phyloP scores from a whole-genome alignment of 1,140 invertebrate genomes.

The Drosophila ficusphila region DNA sequence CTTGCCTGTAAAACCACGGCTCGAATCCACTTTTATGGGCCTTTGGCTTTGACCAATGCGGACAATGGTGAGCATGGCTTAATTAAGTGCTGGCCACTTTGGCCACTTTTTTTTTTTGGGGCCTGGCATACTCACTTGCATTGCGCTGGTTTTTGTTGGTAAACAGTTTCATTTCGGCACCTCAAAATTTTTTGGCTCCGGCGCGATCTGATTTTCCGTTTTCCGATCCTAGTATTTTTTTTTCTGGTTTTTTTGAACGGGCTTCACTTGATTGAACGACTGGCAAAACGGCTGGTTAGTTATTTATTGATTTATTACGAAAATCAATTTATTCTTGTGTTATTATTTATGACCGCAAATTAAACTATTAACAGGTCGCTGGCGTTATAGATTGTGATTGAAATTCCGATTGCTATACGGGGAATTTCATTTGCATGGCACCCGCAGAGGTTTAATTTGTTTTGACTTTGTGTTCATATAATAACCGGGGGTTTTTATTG shows the following conservation, averaged over 20 bases:
- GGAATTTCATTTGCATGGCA: constrained; percentile 49
- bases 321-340: constrained; percentile 59
- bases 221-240: too few species aligned
- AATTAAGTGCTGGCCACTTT: constrained; percentile 50
- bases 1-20: constrained; percentile 44
- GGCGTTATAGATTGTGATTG: constrained; percentile 21
- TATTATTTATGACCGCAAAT: constrained; percentile 53
- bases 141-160: constrained; percentile 72
- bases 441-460: constrained; percentile 23
- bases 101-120: constrained; percentile 15
- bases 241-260: too few species aligned
- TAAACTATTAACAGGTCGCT: constrained; percentile 58
- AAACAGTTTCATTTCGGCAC: constrained; percentile 68
- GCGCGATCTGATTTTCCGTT: constrained; percentile 9
- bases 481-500: neutral
- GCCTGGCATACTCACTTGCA: constrained; percentile 66
- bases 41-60: constrained; percentile 43
- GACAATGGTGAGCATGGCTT: constrained; percentile 49
- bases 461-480: constrained; percentile 21
- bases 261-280: constrained; percentile 17
- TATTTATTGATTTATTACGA: constrained; percentile 60
- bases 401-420: constrained; percentile 17
- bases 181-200: constrained; percentile 20
- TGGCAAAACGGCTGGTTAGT: constrained; percentile 35
- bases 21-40: constrained; percentile 59